phyloP scores from a whole-genome alignment of 2,888 invertebrate genomes.

The Erpobdella octoculata region DNA sequence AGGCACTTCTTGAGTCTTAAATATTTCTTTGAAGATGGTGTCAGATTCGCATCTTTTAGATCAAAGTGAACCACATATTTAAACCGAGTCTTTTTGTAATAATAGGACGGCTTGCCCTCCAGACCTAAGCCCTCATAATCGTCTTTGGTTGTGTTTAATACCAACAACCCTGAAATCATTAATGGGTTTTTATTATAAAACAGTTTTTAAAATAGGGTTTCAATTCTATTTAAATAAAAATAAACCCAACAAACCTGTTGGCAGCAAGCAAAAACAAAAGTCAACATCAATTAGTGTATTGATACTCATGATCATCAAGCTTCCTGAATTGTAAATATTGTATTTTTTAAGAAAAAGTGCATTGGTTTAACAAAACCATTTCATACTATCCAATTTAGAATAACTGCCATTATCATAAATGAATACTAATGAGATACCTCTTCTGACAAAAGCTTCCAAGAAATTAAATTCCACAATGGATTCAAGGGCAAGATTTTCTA shows the following conservation, averaged over 20 bases:
- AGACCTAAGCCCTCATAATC: constrained; percentile 21
- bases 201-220: too few species aligned
- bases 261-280: constrained; percentile 14
- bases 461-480: not conserved
- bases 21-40: constrained; percentile 3
- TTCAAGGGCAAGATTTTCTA: not conserved
- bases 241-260: constrained; percentile 6
- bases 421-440: constrained; percentile 6
- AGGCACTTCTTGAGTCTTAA: not conserved
- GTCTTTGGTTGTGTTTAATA: constrained; percentile 10
- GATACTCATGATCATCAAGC: not conserved
- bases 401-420: not conserved
- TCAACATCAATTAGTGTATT: constrained; percentile 11
- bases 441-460: constrained; percentile 20
- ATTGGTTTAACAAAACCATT: not conserved
- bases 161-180: not conserved
- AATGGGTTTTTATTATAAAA: not conserved
- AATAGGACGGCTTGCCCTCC: not conserved
- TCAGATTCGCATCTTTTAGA: constrained; percentile 9
- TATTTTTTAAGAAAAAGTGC: too few species aligned
- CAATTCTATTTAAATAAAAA: not conserved
- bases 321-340: too few species aligned
- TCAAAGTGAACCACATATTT: constrained; percentile 2
- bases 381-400: not conserved
- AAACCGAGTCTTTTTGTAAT: not conserved